Base-by-base conservation (phyloP, 2,888 invertebrate species). In the Amblyjoppa fuscipennis region DNA sequence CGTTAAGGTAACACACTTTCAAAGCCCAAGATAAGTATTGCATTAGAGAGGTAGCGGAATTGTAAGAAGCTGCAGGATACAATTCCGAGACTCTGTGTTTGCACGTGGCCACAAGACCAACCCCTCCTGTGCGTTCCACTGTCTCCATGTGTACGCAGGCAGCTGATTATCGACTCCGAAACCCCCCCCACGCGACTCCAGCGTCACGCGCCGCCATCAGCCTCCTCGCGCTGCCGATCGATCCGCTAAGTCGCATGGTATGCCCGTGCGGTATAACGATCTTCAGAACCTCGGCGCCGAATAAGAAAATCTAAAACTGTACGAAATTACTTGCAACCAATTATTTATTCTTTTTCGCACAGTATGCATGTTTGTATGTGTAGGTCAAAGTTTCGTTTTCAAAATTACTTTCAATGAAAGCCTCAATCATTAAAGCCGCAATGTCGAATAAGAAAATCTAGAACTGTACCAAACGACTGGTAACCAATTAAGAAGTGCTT, bases 401-500 rank as follows among this genome's bases (percentile, higher is more conserved):
- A 20, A 20, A 53, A 51, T 20, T 74, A 69, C 64, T 83, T 83
- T 79, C 71, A 71, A 70, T 73, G 53, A 80, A 64, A 79, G 9
- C 25, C 68, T 69, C 38, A 73, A 74, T 38, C 6, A 9, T 11
- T 49, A 16, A 0, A 25, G 28, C 3, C 45, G 20, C 28, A 69
- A 74, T 74, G 73, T 79, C 34, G 34, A 34, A 34, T 34, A 4
- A 34, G 34, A 34, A 4, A 34, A 5, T 9, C 34, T 34, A 6
- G 0, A 34, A 34, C 34, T 5, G 34, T 4, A 34, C 34, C 7
- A 4, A 34, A 34, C 4, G 34, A 3, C 4, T 34, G 34, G 34
- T 6, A 1, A 7, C 34, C 34, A 34, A 34, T 34, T 34, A 34
- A 5, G 34, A 34, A 34, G 6, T 34, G 34, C 7, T 34, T 34